A percentile compares a stretch with the other conserved stretches of the same genome.
These are phyloP conservation scores for Eulemur macaco DNA, from an alignment of 2,113 vertebrate species.

Conservation along the genomic window DNA sequence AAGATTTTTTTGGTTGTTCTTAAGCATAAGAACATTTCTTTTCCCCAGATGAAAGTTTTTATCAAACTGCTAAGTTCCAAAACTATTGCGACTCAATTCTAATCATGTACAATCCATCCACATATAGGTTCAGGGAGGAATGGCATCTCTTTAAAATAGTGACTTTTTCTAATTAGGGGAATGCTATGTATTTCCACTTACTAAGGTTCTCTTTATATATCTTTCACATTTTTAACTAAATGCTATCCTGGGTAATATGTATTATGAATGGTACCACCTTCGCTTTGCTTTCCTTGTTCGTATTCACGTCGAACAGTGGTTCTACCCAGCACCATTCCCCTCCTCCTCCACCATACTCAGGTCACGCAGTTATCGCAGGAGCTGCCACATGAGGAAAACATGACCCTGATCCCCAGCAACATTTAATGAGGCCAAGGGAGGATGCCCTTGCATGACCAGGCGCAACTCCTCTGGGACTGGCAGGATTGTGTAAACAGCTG, in stretches of 20 bases:
- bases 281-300: not conserved
- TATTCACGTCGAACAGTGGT: not conserved
- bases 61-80: not conserved
- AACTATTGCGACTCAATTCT: not conserved
- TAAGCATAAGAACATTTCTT: not conserved
- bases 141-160: not conserved
- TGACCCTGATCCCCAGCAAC: not conserved
- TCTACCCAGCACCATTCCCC: not conserved
- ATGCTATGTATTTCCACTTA: not conserved
- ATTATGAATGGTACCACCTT: not conserved
- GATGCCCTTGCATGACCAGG: not conserved
- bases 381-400: not conserved
- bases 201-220: not conserved
- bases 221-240: not conserved
- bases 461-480: not conserved
- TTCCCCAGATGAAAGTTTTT: not conserved
- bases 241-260: not conserved
- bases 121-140: not conserved
- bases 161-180: slow-evolving; percentile 39
- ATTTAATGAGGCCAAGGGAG: not conserved
- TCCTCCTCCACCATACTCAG: not conserved
- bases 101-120: not conserved
- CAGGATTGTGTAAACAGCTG: not conserved
- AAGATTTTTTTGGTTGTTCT: not conserved
- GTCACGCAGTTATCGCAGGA: not conserved